Evolutionary conservation across 2,888 invertebrate species (phyloP), one percentile per base, ranked within the genome.

Genomic region (Gastracanthus pulcherrimus): DNA sequence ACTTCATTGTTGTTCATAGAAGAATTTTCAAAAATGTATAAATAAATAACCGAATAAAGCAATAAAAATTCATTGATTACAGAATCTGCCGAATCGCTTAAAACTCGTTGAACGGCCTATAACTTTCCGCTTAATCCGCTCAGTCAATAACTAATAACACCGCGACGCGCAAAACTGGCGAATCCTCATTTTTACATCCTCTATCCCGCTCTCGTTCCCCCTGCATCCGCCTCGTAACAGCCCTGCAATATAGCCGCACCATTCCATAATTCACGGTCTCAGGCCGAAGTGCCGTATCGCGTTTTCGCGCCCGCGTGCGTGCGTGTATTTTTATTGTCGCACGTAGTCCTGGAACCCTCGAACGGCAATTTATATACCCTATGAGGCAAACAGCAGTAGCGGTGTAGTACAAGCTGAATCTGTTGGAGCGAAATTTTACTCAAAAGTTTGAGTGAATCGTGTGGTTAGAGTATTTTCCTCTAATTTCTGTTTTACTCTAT

Each of bases 11-110:
- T n/a, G n/a, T n/a, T n/a, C n/a, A n/a, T n/a, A 48, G 48, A 48
- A 48, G 19, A 48, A 48, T 19, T 0, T 48, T 19, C 19, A 48
- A 7, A 45, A 19, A 19, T 1, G 48, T 11, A 13, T 4, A 55
- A 26, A 55, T 26, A 55, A 55, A 55, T 19, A 13, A 7, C 51
- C 7, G n/a, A 45, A 45, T 3, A 45, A 45, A 45, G 45, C 34
- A 31, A 34, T 62, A 31, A 62, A 62, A 62, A 62, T 55, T 55
- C 55, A 62, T 62, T 34, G 62, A 62, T 62, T 31, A n/a, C 2
- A 16, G 34, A 62, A 62, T 62, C 34, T 31, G 29, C n/a, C n/a
- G n/a, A n/a, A n/a, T n/a, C n/a, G n/a, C n/a, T 6, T 34, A 3
- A 36, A 62, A 62, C 36, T 16, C 36, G 19, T n/a, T 16, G 9